phyloP scores from a whole-genome alignment of 2,113 vertebrate species.

The Anarrhichthys ocellatus region DNA sequence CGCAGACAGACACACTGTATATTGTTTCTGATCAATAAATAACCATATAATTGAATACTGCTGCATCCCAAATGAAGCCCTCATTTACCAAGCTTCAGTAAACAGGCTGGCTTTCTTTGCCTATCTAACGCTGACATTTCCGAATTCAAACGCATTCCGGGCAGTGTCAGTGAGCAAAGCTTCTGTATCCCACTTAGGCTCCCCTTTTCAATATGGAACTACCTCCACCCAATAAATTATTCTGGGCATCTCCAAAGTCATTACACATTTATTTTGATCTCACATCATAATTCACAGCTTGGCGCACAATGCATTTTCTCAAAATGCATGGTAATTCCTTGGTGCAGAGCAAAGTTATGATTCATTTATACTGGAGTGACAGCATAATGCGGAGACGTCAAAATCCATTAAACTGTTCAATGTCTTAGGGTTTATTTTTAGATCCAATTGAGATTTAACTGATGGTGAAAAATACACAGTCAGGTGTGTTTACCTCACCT shows the following conservation, averaged over 20 bases:
- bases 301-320: constrained; percentile 94
- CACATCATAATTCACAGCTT: constrained; percentile 96
- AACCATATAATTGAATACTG: constrained; percentile 83
- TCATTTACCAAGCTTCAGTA: constrained; percentile 84
- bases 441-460: constrained; percentile 99
- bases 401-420: constrained; percentile 99
- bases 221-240: constrained; percentile 91
- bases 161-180: constrained; percentile 65
- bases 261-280: constrained; percentile 95
- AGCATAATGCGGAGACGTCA: constrained; percentile 99
- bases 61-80: constrained; percentile 83
- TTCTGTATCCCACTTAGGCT: constrained; percentile 74
- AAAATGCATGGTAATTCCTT: constrained; percentile 99
- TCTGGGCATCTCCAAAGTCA: constrained; percentile 87
- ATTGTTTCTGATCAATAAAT: constrained; percentile 85
- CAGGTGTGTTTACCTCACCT: constrained; percentile 99
- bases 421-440: constrained; percentile 99
- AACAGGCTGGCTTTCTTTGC: constrained; percentile 78
- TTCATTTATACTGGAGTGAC: constrained; percentile 99
- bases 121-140: constrained; percentile 83
- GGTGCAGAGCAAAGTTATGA: constrained; percentile 98
- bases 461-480: constrained; percentile 99
- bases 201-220: constrained; percentile 76
- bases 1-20: constrained; percentile 70
- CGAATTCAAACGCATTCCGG: constrained; percentile 78